Evolutionary conservation across 2,797 vertebrate genomes (phyloP).

Genomic region (Channallabes apus): DNA sequence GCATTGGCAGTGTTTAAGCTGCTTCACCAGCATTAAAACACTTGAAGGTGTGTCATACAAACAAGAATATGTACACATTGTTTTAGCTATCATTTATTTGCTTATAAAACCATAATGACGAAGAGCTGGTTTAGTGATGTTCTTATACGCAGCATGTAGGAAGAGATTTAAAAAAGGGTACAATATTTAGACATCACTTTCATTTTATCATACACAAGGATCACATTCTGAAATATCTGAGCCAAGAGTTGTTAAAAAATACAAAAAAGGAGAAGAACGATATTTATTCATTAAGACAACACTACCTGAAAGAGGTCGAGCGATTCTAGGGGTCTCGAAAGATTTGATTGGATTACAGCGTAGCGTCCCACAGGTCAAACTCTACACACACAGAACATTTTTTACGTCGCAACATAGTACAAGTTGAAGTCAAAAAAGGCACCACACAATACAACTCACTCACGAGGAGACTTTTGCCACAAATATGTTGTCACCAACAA

Average conservation of each 20-base stretch:
- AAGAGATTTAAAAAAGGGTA: constrained; percentile 76
- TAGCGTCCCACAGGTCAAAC: constrained; percentile 58
- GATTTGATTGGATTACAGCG: constrained; percentile 61
- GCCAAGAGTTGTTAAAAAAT: constrained; percentile 58
- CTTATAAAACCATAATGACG: constrained; percentile 77
- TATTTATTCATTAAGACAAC: constrained; percentile 61
- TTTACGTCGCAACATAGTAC: constrained; percentile 66
- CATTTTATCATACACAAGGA: constrained; percentile 66
- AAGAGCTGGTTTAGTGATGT: constrained; percentile 73
- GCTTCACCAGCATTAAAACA: neutral
- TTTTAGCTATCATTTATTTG: constrained; percentile 66
- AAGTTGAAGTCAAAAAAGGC: constrained; percentile 82
- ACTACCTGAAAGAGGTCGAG: constrained; percentile 70
- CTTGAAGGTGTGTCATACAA: neutral
- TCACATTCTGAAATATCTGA: constrained; percentile 69
- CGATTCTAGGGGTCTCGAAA: constrained; percentile 57
- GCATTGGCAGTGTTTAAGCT: neutral
- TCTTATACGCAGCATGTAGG: constrained; percentile 74
- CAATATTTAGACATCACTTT: constrained; percentile 76
- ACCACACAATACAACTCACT: constrained; percentile 86
- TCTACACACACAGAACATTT: constrained; percentile 61
- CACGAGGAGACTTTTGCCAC: constrained; percentile 78
- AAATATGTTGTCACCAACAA: constrained; percentile 79
- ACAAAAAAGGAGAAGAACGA: constrained; percentile 52
- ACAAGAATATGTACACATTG: constrained; percentile 36